phyloP scores from a whole-genome alignment of 2,888 invertebrate genomes.

The Cheilosia variabilis region DNA sequence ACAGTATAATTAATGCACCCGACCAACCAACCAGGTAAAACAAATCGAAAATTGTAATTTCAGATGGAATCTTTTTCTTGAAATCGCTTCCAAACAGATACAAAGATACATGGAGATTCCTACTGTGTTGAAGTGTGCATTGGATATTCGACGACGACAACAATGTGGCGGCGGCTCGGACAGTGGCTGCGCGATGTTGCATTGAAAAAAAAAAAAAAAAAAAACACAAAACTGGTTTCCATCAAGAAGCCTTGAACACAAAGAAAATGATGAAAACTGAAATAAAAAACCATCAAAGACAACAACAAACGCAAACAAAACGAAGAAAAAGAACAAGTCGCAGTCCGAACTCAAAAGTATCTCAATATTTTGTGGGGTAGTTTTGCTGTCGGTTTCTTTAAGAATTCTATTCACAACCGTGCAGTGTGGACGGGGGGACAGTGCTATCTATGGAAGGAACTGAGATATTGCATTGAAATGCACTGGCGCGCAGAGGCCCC shows the following conservation, averaged over 20 bases:
- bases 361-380: slow-evolving; percentile 32
- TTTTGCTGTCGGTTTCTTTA: slow-evolving; percentile 36
- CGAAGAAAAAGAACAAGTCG: slow-evolving; percentile 26
- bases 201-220: slow-evolving; percentile 19
- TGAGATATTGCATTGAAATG: too few relatives aligned
- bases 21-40: slow-evolving; percentile 24
- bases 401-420: slow-evolving; percentile 26
- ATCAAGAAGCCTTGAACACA: slow-evolving; percentile 53
- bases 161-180: slow-evolving; percentile 25
- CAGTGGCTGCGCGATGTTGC: slow-evolving; percentile 53
- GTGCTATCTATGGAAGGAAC: neutral
- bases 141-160: slow-evolving; percentile 8
- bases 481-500: neutral
- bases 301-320: slow-evolving; percentile 15
- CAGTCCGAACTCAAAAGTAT: slow-evolving; percentile 40
- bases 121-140: slow-evolving; percentile 2
- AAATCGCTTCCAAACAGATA: slow-evolving; percentile 46
- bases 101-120: slow-evolving; percentile 42
- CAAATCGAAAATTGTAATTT: slow-evolving; percentile 42
- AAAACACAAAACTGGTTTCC: slow-evolving; percentile 45
- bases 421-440: neutral
- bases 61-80: slow-evolving; percentile 44
- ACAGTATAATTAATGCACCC: slow-evolving; percentile 59
- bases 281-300: slow-evolving; percentile 7
- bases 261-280: slow-evolving; percentile 26